phyloP scores from a whole-genome alignment of 92 coral and sea anemone species.

The Parazoanthus atlanticus region DNA sequence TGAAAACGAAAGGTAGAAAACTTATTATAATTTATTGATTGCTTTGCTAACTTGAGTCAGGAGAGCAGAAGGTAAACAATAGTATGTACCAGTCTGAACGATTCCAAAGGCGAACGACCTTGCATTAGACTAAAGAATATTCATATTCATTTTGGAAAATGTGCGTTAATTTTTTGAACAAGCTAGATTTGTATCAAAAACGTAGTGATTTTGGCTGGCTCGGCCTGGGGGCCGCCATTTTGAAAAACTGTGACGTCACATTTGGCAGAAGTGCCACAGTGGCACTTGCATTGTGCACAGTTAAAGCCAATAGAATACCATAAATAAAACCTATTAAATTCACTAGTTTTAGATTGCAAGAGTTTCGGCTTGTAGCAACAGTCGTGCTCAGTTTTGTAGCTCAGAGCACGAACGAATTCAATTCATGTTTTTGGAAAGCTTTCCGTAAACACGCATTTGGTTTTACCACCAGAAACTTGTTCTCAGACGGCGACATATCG shows the following conservation, averaged over 20 bases:
- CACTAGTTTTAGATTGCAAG: too few species aligned
- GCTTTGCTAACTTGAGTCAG: background rate
- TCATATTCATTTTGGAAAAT: background rate
- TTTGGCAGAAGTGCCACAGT: background rate
- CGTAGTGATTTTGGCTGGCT: background rate
- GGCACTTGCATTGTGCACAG: too few species aligned
- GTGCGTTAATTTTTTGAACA: background rate
- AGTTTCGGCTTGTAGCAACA: too few species aligned
- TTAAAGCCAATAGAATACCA: too few species aligned
- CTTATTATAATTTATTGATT: background rate
- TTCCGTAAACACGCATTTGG: background rate
- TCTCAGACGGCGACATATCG: constrained; percentile 3
- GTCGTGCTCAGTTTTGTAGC: background rate
- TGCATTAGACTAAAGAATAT: background rate
- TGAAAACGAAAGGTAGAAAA: constrained; percentile 6
- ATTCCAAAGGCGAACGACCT: background rate
- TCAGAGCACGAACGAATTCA: too few species aligned
- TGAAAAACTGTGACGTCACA: constrained; percentile 27
- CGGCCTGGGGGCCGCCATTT: background rate
- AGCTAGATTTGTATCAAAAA: background rate
- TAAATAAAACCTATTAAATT: too few species aligned
- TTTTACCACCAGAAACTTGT: constrained; percentile 9
- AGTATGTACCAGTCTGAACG: background rate
- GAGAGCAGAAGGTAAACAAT: background rate
- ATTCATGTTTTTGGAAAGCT: background rate